Evolutionary conservation across 92 coral and sea anemone species (phyloP).

Genomic region (Porites evermanni): DNA sequence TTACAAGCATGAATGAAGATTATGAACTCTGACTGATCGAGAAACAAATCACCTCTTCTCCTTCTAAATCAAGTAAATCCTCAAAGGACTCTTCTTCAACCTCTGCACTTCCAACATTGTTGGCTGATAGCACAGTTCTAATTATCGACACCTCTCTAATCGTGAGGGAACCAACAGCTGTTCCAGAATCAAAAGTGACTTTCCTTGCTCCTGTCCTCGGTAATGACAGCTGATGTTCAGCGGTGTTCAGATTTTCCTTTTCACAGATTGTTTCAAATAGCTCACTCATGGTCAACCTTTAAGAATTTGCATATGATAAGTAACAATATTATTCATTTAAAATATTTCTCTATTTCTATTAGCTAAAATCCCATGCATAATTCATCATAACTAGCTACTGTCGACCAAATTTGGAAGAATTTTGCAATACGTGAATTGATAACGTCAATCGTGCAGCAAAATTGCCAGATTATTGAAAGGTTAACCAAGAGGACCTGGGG

Average conservation of each 20-base stretch:
- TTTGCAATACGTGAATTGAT: too few relatives aligned
- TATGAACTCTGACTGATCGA: too few relatives aligned
- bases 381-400: too few relatives aligned
- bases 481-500: too few relatives aligned
- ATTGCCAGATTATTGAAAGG: too few relatives aligned
- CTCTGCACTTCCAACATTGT: conserved; percentile 30
- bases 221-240: conserved; percentile 71
- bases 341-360: too few relatives aligned
- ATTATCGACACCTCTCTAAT: conserved; percentile 75
- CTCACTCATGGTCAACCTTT: conserved; percentile 84
- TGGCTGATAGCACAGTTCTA: conserved; percentile 37
- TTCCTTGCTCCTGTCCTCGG: conserved; percentile 70
- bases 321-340: background rate
- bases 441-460: too few relatives aligned
- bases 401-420: too few relatives aligned
- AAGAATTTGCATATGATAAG: background rate
- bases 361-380: too few relatives aligned
- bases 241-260: conserved; percentile 64
- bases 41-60: conserved; percentile 40
- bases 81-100: conserved; percentile 7
- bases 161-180: conserved; percentile 81
- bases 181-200: conserved; percentile 72
- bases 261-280: conserved; percentile 79
- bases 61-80: conserved; percentile 52
- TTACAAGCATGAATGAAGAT: background rate